Conservation (phyloP, 2,888 invertebrate genomes). For the Aelia acuminata region DNA sequence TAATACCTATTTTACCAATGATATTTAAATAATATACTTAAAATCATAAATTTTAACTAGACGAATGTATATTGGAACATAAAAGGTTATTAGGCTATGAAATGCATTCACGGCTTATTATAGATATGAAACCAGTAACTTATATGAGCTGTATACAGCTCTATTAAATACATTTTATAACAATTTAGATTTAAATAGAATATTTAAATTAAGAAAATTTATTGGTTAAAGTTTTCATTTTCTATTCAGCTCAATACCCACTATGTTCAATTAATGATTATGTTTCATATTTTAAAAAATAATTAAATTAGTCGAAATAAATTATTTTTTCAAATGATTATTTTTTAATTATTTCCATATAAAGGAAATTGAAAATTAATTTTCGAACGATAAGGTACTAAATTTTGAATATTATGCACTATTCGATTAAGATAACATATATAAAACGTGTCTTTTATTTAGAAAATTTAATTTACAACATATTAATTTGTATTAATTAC, state of each 20-base stretch:
- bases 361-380: background rate
- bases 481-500: too few relatives aligned
- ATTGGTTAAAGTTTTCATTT: background rate
- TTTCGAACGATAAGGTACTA: too few relatives aligned
- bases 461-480: too few relatives aligned
- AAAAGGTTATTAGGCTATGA: background rate
- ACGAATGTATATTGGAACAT: background rate
- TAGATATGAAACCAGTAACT: background rate
- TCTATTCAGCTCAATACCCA: background rate
- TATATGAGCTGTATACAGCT: background rate
- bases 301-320: background rate
- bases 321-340: background rate
- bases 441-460: too few relatives aligned
- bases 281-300: background rate
- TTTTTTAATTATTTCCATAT: background rate
- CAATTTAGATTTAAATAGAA: background rate
- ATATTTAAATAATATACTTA: too few relatives aligned
- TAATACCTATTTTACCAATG: too few relatives aligned
- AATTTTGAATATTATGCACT: too few relatives aligned
- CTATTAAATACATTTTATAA: background rate
- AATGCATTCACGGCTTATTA: background rate
- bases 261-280: background rate
- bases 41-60: background rate
- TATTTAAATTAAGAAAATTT: background rate
- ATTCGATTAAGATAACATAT: too few relatives aligned